Conservation (phyloP, 2,888 invertebrate species). For the Drosophila histrio region DNA sequence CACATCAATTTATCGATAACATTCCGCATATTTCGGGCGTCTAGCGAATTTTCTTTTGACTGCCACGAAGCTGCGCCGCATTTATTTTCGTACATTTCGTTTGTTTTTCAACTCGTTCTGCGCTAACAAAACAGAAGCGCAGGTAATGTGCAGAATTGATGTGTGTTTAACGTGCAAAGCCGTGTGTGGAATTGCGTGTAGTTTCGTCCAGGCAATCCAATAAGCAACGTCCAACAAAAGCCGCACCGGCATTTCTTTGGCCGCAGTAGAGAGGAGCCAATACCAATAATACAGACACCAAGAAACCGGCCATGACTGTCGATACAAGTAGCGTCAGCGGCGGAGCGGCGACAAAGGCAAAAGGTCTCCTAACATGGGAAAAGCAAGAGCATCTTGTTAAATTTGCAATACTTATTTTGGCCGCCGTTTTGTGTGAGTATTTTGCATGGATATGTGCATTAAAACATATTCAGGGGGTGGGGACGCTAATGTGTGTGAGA, state of each 20-base stretch:
- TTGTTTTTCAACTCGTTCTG: slow-evolving; percentile 32
- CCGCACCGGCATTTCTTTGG: slow-evolving; percentile 43
- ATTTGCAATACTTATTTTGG: slow-evolving; percentile 93
- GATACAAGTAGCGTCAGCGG: slow-evolving; percentile 41
- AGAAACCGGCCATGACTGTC: slow-evolving; percentile 57
- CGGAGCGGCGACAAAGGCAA: slow-evolving; percentile 58
- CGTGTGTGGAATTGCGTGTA: slow-evolving; percentile 22
- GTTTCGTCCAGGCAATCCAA: slow-evolving; percentile 21
- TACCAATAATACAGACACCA: not conserved
- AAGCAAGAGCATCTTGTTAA: slow-evolving; percentile 93
- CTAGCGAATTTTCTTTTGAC: slow-evolving; percentile 35
- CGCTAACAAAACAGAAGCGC: slow-evolving; percentile 1
- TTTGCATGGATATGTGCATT: not conserved
- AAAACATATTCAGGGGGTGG: slow-evolving; percentile 13
- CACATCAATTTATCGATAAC: slow-evolving; percentile 22
- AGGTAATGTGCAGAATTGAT: slow-evolving; percentile 37
- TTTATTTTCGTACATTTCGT: slow-evolving; percentile 42
- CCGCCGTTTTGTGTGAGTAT: slow-evolving; percentile 95
- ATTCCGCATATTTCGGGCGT: slow-evolving; percentile 23
- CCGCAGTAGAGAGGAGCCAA: slow-evolving; percentile 4
- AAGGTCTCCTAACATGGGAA: slow-evolving; percentile 86
- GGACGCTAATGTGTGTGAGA: not conserved
- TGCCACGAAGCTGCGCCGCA: slow-evolving; percentile 51
- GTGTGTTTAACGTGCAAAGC: slow-evolving; percentile 16
- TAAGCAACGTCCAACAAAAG: slow-evolving; percentile 17